These are phyloP conservation scores for Macquaria australasica DNA, from an alignment of 2,113 vertebrate species.

Conservation along the genomic window DNA sequence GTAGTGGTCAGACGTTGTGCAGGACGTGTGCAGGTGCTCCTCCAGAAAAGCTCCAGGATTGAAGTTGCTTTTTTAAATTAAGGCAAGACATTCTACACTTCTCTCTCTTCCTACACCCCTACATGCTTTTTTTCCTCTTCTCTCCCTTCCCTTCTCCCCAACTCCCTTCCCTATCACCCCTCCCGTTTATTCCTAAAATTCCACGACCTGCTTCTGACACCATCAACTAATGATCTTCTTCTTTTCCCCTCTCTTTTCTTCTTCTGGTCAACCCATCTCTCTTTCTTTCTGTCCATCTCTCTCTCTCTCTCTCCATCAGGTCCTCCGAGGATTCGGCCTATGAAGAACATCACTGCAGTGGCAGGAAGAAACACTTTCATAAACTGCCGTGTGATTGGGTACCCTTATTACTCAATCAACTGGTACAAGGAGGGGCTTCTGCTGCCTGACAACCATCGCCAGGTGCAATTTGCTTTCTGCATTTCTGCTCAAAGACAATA, in stretches of 20 bases:
- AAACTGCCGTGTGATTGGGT: constrained; percentile 98
- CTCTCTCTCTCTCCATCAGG: constrained; percentile 81
- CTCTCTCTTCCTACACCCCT: constrained; percentile 40
- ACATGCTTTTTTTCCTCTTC: constrained; percentile 36
- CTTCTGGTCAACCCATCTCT: constrained; percentile 54
- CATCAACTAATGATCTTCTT: constrained; percentile 71
- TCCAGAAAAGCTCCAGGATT: neutral
- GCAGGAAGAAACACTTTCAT: constrained; percentile 98
- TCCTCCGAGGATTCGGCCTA: constrained; percentile 95
- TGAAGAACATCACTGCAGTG: constrained; percentile 98
- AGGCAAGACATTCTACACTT: constrained; percentile 41
- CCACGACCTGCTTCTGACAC: constrained; percentile 65
- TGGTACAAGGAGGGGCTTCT: constrained; percentile 97
- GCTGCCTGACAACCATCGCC: constrained; percentile 97
- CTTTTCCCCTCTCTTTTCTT: constrained; percentile 42
- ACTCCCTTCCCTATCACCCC: constrained; percentile 49
- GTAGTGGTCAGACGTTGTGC: neutral
- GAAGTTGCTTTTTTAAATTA: neutral
- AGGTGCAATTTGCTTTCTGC: constrained; percentile 73
- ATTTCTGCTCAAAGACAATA: constrained; percentile 12
- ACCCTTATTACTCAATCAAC: constrained; percentile 99
- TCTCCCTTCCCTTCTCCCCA: constrained; percentile 44
- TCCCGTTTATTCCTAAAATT: constrained; percentile 76
- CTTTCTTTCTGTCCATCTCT: neutral
- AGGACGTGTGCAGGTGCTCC: neutral